Conservation (phyloP, 2,113 vertebrate genomes). For the Hippoglossus stenolepis region DNA sequence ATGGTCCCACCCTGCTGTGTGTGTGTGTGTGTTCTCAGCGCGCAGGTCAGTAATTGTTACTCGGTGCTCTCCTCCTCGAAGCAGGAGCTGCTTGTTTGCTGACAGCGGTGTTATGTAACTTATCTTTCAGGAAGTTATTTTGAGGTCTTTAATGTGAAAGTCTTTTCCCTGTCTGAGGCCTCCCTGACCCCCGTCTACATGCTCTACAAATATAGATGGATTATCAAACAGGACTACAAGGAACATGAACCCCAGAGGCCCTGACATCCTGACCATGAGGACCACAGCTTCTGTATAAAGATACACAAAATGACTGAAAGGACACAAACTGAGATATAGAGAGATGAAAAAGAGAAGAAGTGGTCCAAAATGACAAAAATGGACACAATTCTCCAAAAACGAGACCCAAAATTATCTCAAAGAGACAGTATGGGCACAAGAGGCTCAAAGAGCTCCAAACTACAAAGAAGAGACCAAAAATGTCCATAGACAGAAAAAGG, state of each 20-base stretch:
- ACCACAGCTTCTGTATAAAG: not conserved
- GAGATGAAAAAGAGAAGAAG: no score
- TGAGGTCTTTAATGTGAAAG: conserved; percentile 30
- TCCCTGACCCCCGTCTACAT: not conserved
- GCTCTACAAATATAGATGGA: not conserved
- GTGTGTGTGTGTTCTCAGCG: conserved; percentile 18
- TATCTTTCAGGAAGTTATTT: conserved; percentile 36
- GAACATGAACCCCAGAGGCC: not conserved
- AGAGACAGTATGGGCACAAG: no score
- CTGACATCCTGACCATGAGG: not conserved
- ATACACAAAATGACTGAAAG: not conserved
- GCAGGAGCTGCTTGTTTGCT: conserved; percentile 11
- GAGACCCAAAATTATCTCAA: no score
- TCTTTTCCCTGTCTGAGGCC: conserved; percentile 10
- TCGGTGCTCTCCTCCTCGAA: conserved; percentile 6
- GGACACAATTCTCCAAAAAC: no score
- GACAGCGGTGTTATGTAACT: conserved; percentile 11
- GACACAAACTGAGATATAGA: no score
- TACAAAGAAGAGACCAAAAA: no score
- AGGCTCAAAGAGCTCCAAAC: no score
- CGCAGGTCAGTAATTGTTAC: conserved; percentile 34
- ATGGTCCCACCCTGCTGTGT: conserved; percentile 25
- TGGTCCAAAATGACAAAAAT: no score
- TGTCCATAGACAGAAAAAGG: no score
- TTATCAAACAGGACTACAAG: not conserved